Evolutionary conservation across 2,113 vertebrate species (phyloP), one percentile per base, ranked within the genome.

Genomic region (Okapia johnstoni): DNA sequence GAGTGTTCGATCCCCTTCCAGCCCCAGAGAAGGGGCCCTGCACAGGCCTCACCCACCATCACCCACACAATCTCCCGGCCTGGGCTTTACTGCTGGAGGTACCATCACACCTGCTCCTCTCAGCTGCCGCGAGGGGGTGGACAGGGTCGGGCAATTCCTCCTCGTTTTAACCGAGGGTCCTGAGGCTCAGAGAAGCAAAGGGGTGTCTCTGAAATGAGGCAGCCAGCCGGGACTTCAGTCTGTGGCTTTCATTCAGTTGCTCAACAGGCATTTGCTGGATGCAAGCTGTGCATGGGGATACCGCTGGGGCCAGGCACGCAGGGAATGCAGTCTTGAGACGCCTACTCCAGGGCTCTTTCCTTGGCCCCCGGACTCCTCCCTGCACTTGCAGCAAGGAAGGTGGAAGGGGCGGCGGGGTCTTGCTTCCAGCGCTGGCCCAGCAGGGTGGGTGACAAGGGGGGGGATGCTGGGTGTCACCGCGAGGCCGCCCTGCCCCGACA

Each of bases 401-500:
- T 10, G 6, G 55, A 2, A 12, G 33, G 26, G 10, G 23, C 0
- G 1, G 5, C 5, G 3, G 25, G 40, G 6, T 6, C 60, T 43
- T 25, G 43, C 46, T 9, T 30, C 61, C 84, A 33, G 54, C 3
- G 57, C 50, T 40, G 33, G 81, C 16, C 50, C 9, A 8, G n/a
- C 28, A 30, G 33, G 16, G 55, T 26, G 23, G 6, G n/a, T 7
- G 25, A 8, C 30, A 21, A 36, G 25, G 16, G 3, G 5, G 33
- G 46, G 14, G 33, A 8, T 15, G 21, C 15, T 23, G 30, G 66
- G 46, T 15, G 80, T 21, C 50, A n/a, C 55, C 61, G 7, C 11
- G 8, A 10, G 14, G 23, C 6, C 2, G 1, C 9, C 0, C 66
- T 26, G 6, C 21, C 3, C 12, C 12, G 9, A 70, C 36, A 2